These are phyloP conservation scores for Lasioglossum marginatum DNA, from an alignment of 2,888 invertebrate species.

Conservation along the genomic window DNA sequence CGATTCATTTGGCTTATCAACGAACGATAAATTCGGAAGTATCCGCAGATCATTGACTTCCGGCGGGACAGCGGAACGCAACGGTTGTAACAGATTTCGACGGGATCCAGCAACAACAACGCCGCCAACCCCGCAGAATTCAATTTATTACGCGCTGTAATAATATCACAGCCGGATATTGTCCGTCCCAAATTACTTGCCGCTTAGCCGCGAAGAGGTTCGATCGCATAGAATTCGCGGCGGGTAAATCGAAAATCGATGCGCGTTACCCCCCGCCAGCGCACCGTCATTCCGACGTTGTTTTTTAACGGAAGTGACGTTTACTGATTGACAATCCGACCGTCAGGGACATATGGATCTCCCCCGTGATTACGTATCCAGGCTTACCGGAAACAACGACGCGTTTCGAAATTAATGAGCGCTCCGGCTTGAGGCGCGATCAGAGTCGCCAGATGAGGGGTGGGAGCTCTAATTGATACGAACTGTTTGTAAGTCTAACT, in stretches of 20 bases:
- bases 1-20: not conserved
- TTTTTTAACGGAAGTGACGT: slow-evolving; percentile 55
- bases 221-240: slow-evolving; percentile 40
- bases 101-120: not conserved
- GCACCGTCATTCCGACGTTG: slow-evolving; percentile 6
- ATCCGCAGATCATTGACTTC: not conserved
- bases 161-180: slow-evolving; percentile 52
- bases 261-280: slow-evolving; percentile 28
- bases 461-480: too few relatives aligned
- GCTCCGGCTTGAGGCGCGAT: not conserved
- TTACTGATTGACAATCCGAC: slow-evolving; percentile 54
- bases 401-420: slow-evolving; percentile 31
- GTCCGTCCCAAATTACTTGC: slow-evolving; percentile 67
- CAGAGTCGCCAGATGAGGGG: too few relatives aligned
- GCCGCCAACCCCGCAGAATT: slow-evolving; percentile 36
- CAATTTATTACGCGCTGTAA: slow-evolving; percentile 48
- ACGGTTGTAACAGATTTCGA: slow-evolving; percentile 4
- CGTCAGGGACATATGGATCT: slow-evolving; percentile 39
- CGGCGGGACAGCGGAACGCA: not conserved
- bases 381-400: slow-evolving; percentile 34
- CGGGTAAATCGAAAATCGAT: slow-evolving; percentile 57
- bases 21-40: not conserved
- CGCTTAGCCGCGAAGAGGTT: slow-evolving; percentile 33
- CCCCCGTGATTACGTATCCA: slow-evolving; percentile 46
- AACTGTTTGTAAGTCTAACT: too few relatives aligned